These are phyloP conservation scores for Campoplex nolae DNA, from an alignment of 2,888 invertebrate species.

Conservation along the genomic window DNA sequence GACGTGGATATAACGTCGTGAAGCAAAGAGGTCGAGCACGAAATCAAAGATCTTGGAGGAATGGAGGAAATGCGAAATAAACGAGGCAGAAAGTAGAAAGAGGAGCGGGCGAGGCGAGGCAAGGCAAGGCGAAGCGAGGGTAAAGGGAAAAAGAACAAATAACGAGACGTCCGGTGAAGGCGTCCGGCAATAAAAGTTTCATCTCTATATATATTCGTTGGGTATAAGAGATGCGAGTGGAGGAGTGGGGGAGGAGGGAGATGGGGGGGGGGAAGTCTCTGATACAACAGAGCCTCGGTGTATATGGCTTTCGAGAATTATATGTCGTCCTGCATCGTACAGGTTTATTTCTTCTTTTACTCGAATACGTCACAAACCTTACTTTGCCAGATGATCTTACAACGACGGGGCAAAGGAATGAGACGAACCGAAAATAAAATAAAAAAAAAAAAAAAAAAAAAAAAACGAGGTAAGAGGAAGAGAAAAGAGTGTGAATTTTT, in stretches of 20 bases:
- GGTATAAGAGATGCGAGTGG: not conserved
- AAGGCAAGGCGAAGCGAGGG: not conserved
- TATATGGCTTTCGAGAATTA: slow-evolving; percentile 20
- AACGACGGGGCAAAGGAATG: slow-evolving; percentile 26
- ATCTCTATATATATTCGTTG: not conserved
- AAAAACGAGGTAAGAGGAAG: slow-evolving; percentile 9
- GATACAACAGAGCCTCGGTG: slow-evolving; percentile 18
- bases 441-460: slow-evolving; percentile 8
- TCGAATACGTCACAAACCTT: slow-evolving; percentile 49
- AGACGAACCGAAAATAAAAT: slow-evolving; percentile 31
- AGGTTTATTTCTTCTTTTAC: slow-evolving; percentile 28
- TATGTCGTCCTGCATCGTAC: slow-evolving; percentile 32
- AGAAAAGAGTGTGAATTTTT: slow-evolving; percentile 49
- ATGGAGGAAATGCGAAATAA: slow-evolving; percentile 39
- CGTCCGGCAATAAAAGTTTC: slow-evolving; percentile 60
- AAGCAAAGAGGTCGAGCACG: slow-evolving; percentile 6
- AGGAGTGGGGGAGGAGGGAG: not conserved
- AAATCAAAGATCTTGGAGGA: slow-evolving; percentile 31
- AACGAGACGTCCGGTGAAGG: slow-evolving; percentile 46
- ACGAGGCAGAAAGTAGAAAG: slow-evolving; percentile 31
- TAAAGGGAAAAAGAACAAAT: slow-evolving; percentile 37
- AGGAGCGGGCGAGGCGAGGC: not conserved
- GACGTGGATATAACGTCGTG: not conserved
- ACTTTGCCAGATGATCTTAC: slow-evolving; percentile 25
- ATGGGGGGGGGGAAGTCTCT: not conserved